phyloP scores from a whole-genome alignment of 2,888 invertebrate species.

The Digitonthophagus gazella region DNA sequence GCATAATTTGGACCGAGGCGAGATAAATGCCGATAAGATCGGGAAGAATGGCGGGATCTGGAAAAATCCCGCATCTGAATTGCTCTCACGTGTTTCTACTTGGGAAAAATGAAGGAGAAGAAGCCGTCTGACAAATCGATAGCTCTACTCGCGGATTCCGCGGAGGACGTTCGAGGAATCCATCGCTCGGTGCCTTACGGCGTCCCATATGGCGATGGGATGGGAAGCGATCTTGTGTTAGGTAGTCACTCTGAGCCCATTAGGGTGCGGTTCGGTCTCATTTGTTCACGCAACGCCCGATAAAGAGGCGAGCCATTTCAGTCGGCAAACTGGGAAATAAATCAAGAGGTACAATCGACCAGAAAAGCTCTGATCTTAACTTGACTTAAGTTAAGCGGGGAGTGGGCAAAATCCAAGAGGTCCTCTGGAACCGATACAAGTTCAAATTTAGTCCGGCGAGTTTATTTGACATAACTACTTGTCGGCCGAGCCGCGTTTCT shows the following conservation, averaged over 20 bases:
- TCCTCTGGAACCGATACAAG: constrained; percentile 31
- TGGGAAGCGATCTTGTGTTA: constrained; percentile 33
- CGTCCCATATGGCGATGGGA: background rate
- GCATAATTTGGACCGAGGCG: background rate
- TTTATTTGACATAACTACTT: constrained; percentile 42
- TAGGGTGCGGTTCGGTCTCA: constrained; percentile 42
- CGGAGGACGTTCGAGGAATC: background rate
- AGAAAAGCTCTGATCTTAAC: constrained; percentile 31
- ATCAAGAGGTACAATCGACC: constrained; percentile 36
- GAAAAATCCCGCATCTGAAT: background rate
- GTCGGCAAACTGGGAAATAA: constrained; percentile 40
- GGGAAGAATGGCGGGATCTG: background rate
- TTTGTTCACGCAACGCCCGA: constrained; percentile 42
- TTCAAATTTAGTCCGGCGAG: constrained; percentile 39
- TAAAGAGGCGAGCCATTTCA: constrained; percentile 39
- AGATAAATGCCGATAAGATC: background rate
- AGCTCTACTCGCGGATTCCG: background rate
- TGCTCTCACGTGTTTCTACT: background rate
- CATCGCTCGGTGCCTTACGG: no score
- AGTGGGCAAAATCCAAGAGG: constrained; percentile 24
- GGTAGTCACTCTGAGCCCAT: constrained; percentile 42
- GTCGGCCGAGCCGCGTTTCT: constrained; percentile 35
- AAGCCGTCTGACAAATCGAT: background rate
- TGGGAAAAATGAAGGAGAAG: background rate
- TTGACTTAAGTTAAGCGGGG: constrained; percentile 1